Evolutionary conservation across 2,888 invertebrate genomes (phyloP).

Genomic region (Diloba caeruleocephala): DNA sequence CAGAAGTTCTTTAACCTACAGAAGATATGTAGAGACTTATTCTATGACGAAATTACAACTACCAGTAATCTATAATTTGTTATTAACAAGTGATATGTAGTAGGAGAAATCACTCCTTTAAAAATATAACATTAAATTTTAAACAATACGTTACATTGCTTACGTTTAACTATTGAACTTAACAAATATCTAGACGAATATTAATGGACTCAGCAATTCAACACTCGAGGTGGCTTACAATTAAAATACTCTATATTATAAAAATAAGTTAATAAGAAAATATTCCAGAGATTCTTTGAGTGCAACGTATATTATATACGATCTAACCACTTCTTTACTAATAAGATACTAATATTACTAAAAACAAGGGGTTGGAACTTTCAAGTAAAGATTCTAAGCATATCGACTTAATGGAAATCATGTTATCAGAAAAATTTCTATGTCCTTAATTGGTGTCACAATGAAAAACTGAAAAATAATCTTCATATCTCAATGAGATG

Average conservation of each 20-base stretch:
- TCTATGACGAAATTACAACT: conserved; percentile 83
- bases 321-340: conserved; percentile 57
- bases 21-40: conserved; percentile 57
- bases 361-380: not conserved
- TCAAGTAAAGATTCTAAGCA: not conserved
- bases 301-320: conserved; percentile 67
- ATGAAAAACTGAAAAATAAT: no score
- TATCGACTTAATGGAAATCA: not conserved
- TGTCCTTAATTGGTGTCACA: no score
- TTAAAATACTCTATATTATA: conserved; percentile 77
- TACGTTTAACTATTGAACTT: conserved; percentile 74
- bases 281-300: conserved; percentile 71
- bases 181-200: conserved; percentile 70
- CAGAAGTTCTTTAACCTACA: conserved; percentile 67
- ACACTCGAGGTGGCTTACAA: conserved; percentile 85
- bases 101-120: conserved; percentile 85
- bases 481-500: no score
- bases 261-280: conserved; percentile 80
- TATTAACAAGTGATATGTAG: conserved; percentile 89
- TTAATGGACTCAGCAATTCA: conserved; percentile 82
- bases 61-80: conserved; percentile 83
- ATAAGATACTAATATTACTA: conserved; percentile 34
- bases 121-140: conserved; percentile 78
- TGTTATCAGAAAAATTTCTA: no score
- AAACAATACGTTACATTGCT: conserved; percentile 76